Evolutionary conservation across 2,888 invertebrate genomes (phyloP).

Genomic region (Ectemnius continuus): DNA sequence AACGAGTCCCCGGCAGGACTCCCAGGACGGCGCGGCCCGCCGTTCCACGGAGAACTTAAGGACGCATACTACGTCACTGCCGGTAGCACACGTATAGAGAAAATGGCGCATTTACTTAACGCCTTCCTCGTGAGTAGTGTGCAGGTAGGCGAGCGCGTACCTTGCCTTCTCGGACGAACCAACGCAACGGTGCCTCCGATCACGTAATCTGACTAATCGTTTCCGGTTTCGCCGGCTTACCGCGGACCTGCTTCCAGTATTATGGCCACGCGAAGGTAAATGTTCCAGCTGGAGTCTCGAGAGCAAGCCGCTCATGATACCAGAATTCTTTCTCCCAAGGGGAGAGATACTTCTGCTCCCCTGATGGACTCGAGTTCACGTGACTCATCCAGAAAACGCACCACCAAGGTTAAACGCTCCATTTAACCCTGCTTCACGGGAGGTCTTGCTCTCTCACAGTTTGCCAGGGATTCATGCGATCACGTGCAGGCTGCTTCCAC

Average conservation of each 20-base stretch:
- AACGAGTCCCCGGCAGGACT: slow-evolving; percentile 43
- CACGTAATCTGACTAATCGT: slow-evolving; percentile 75
- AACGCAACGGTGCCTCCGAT: slow-evolving; percentile 68
- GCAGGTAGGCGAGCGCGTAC: slow-evolving; percentile 17
- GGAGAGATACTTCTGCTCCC: neutral
- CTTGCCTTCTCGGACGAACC: slow-evolving; percentile 25
- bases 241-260: slow-evolving; percentile 68
- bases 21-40: slow-evolving; percentile 29
- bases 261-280: slow-evolving; percentile 66
- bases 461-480: slow-evolving; percentile 25
- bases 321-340: neutral
- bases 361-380: slow-evolving; percentile 14
- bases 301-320: slow-evolving; percentile 50
- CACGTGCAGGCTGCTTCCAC: neutral
- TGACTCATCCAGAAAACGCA: slow-evolving; percentile 54
- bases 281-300: slow-evolving; percentile 35
- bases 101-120: slow-evolving; percentile 44
- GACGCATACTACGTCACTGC: slow-evolving; percentile 36
- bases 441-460: slow-evolving; percentile 8
- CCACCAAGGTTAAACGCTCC: slow-evolving; percentile 55
- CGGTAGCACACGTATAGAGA: slow-evolving; percentile 47
- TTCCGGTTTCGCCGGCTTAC: slow-evolving; percentile 69
- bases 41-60: slow-evolving; percentile 21
- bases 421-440: slow-evolving; percentile 54
- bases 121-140: neutral